Evolutionary conservation across 2,113 vertebrate species (phyloP), one percentile per base, ranked within the genome.

Genomic region (Daboia siamensis): DNA sequence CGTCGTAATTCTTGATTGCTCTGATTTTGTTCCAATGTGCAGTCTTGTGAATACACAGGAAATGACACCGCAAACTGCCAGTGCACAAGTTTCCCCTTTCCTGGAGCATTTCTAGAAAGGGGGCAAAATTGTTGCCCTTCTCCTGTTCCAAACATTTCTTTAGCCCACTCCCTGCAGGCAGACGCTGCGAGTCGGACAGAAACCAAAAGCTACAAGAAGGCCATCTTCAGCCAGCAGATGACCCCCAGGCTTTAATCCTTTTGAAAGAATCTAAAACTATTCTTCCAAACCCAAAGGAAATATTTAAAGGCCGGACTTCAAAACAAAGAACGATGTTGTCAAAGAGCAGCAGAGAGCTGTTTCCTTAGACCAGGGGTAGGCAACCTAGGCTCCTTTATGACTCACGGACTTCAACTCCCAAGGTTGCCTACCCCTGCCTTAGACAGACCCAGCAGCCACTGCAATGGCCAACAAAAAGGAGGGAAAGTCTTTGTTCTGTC

Each of bases 291-390:
- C 3, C 44, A n/a, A 44, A 86, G 12, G 24, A 61, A 89, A 21
- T 92, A 1, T 10, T 3, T 8, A 57, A 59, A 87, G 61, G 90
- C 61, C 74, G 61, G 21, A 0, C 26, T 59, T 91, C 0, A 0
- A 74, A 1, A 0, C 23, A 57, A 56, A 54, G 17, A 33, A 56
- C 20, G 48, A 10, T 55, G 0, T 0, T 0, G 3, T n/a, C 6
- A 1, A n/a, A 52, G 48, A 29, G 13, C 48, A 29, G 17, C 10
- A 6, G 46, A 86, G 48, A 54, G 15, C 26, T 5, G 13, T 29
- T 54, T 87, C 29, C 48, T 87, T 17, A 54, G n/a, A 87, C 1
- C 39, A 39, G 39, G 39, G 39, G 39, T 39, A 39, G 39, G 39
- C 39, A 39, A 39, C 39, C 39, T 39, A 1, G 39, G 39, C 39